Evolutionary conservation across 2,797 vertebrate genomes (phyloP), one percentile per base, ranked within the genome.

Genomic region (Acanthurus tractus): DNA sequence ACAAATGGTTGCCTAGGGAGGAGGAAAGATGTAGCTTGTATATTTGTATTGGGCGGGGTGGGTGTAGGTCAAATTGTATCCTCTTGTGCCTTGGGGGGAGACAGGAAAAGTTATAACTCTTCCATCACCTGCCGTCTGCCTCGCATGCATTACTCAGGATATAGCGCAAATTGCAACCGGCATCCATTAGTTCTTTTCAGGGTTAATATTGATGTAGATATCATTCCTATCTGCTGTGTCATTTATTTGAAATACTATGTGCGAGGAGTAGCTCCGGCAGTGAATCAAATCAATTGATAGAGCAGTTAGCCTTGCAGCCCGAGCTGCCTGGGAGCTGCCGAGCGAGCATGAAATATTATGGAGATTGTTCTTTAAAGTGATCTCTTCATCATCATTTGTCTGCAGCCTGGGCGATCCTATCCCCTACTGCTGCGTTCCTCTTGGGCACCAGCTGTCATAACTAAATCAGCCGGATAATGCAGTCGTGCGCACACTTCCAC

Each of bases 241-340:
- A 98, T 98, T 98, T 97, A 96, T 98, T 97, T 99, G 98, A 98
- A 98, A 97, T 98, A 98, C 97, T 97, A 96, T 96, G 97, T 96
- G 96, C 92, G 95, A 95, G 95, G 95, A 96, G 96, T 96, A 96
- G 96, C 96, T 95, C 93, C 93, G 83, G 96, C 95, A 96, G 96
- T 99, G 98, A 99, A 99, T 99, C 98, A 99, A 97, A 97, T 97
- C 97, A 97, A 98, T 99, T 99, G 98, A 99, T 98, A 97, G 97
- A 98, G 97, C 96, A 97, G 97, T 98, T 98, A 99, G 97, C 95
- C 94, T 93, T 74, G 92, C 95, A 95, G 96, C 93, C 92, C 74
- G 86, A 94, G 93, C 95, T 95, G 96, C 95, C 95, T 93, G 95
- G 91, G 94, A 93, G 95, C 96, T 94, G 94, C 90, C 93, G 96